Percentiles rank a stretch among this genome's conserved stretches.
Conservation (phyloP, 2,113 vertebrate genomes). For the Oryzias melastigma region DNA sequence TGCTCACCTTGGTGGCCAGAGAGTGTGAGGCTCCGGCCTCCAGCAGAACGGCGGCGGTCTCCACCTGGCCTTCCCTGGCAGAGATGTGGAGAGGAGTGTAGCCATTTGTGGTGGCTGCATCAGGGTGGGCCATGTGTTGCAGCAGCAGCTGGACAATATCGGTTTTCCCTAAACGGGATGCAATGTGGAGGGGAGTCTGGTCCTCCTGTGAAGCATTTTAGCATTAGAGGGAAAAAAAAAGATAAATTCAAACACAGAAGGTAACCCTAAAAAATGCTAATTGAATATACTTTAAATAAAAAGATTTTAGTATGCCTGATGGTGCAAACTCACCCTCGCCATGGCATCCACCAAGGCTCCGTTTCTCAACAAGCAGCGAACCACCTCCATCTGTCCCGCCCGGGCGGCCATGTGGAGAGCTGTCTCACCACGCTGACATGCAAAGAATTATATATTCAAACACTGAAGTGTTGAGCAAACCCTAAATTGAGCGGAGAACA, state of each 20-base stretch:
- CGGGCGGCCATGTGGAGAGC: slow-evolving; percentile 97
- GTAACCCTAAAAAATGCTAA: too few species aligned
- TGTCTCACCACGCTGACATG: slow-evolving; percentile 88
- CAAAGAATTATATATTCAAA: slow-evolving; percentile 20
- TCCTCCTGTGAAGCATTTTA: slow-evolving; percentile 85
- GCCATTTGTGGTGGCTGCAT: slow-evolving; percentile 93
- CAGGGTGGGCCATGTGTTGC: slow-evolving; percentile 97
- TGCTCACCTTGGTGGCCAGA: slow-evolving; percentile 87
- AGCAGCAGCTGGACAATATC: slow-evolving; percentile 96
- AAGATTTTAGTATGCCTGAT: too few species aligned
- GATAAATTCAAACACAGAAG: too few species aligned
- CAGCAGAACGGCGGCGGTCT: slow-evolving; percentile 90
- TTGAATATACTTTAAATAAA: too few species aligned
- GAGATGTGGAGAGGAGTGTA: slow-evolving; percentile 97
- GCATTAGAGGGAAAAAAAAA: not conserved
- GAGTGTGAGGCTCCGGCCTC: slow-evolving; percentile 95
- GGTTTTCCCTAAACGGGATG: slow-evolving; percentile 95
- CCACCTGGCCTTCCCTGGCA: slow-evolving; percentile 93
- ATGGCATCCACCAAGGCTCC: slow-evolving; percentile 93
- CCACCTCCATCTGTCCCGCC: slow-evolving; percentile 97
- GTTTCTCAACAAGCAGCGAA: slow-evolving; percentile 93
- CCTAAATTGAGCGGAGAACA: not conserved
- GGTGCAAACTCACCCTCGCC: slow-evolving; percentile 84
- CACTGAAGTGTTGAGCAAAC: too few species aligned
- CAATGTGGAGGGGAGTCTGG: slow-evolving; percentile 96